Conservation (phyloP, 2,113 vertebrate species). For the Brachionichthys hirsutus region DNA sequence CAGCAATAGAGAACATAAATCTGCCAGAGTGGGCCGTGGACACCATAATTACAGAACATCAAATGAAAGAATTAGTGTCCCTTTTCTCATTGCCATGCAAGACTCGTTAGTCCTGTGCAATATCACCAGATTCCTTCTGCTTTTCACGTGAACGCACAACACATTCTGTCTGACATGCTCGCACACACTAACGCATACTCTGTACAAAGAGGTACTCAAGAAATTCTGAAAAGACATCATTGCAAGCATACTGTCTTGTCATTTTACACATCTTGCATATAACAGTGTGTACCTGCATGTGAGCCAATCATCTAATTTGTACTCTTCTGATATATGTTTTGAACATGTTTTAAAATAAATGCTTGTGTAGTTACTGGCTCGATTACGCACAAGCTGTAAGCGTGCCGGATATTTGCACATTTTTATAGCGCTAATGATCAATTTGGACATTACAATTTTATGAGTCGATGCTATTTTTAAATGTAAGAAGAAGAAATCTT, state of each 20-base stretch:
- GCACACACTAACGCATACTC: not conserved
- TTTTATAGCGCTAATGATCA: too few relatives aligned
- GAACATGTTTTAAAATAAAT: too few relatives aligned
- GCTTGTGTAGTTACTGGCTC: too few relatives aligned
- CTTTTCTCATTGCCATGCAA: slow-evolving; percentile 68
- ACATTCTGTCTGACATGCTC: not conserved
- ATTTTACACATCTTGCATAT: not conserved
- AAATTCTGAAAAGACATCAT: slow-evolving; percentile 6
- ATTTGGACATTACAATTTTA: too few relatives aligned
- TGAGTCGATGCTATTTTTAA: too few relatives aligned
- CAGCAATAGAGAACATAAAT: slow-evolving; percentile 65
- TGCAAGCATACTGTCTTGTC: not conserved
- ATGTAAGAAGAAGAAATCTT: too few relatives aligned
- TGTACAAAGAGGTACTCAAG: not conserved
- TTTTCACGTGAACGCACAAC: slow-evolving; percentile 34
- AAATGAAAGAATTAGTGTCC: slow-evolving; percentile 77
- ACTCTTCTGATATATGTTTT: too few relatives aligned
- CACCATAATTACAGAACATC: slow-evolving; percentile 75
- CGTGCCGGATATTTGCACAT: too few relatives aligned
- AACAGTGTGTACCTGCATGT: too few relatives aligned
- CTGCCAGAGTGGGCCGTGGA: slow-evolving; percentile 51
- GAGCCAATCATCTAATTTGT: too few relatives aligned
- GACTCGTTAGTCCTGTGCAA: slow-evolving; percentile 54
- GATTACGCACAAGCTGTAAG: too few relatives aligned
- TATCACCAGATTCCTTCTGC: slow-evolving; percentile 48